Evolutionary conservation across 35 echinoderm and acorn worm genomes (phyloP).

Genomic region (Amphiura filiformis): DNA sequence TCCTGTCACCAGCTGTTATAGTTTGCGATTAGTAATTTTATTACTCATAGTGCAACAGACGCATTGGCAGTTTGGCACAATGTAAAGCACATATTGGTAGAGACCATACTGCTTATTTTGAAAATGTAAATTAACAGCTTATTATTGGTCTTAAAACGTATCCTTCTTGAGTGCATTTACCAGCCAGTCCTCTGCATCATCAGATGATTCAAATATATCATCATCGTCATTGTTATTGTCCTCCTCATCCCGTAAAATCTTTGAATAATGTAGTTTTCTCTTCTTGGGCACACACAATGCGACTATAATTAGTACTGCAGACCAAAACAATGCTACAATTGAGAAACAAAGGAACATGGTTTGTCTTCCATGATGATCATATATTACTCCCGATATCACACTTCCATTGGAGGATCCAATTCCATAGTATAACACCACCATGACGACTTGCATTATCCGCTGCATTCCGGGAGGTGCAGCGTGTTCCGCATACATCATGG

Average conservation of each 20-base stretch:
- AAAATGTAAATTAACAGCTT: too few relatives aligned
- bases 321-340: slow-evolving; percentile 52
- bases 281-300: slow-evolving; percentile 41
- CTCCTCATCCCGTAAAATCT: slow-evolving; percentile 40
- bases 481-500: slow-evolving; percentile 42
- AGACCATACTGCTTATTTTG: too few relatives aligned
- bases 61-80: too few relatives aligned
- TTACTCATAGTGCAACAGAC: too few relatives aligned
- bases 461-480: slow-evolving; percentile 68
- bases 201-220: neutral
- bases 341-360: slow-evolving; percentile 33
- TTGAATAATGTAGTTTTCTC: slow-evolving; percentile 68
- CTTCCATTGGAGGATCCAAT: slow-evolving; percentile 44
- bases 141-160: slow-evolving; percentile 3
- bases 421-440: slow-evolving; percentile 52
- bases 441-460: slow-evolving; percentile 21
- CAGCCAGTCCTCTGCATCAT: slow-evolving; percentile 62
- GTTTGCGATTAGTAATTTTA: too few relatives aligned
- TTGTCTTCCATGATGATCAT: slow-evolving; percentile 24
- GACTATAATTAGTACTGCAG: slow-evolving; percentile 42
- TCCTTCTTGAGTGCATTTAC: slow-evolving; percentile 59
- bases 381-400: slow-evolving; percentile 47
- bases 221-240: slow-evolving; percentile 11
- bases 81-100: too few relatives aligned
- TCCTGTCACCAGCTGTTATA: too few relatives aligned